A percentile compares a stretch with the other conserved stretches of the same genome.
phyloP scores from a whole-genome alignment of 2,888 invertebrate genomes.

The Brachyopa scutellaris region DNA sequence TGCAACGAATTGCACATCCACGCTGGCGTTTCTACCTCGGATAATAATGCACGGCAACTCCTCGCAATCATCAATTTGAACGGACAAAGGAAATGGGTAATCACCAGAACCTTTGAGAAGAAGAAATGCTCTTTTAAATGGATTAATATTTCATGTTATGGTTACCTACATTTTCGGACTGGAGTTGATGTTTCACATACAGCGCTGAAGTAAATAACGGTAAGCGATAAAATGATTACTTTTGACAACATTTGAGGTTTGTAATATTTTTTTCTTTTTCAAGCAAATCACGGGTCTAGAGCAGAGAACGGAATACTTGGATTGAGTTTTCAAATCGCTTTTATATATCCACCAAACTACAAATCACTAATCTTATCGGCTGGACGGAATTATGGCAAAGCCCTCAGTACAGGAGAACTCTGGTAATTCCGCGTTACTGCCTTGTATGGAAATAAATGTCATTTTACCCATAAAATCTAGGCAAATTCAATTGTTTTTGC shows the following conservation, averaged over 20 bases:
- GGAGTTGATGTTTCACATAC: slow-evolving; percentile 1
- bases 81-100: slow-evolving; percentile 74
- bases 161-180: slow-evolving; percentile 31
- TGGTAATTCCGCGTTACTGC: not conserved
- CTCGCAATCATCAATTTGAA: slow-evolving; percentile 76
- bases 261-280: not conserved
- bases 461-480: too few species aligned
- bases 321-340: not conserved
- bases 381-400: not conserved
- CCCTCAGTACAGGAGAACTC: not conserved
- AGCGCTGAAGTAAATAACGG: not conserved
- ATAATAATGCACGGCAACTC: slow-evolving; percentile 76
- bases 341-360: slow-evolving; percentile 11
- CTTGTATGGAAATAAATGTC: not conserved
- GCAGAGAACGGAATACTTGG: not conserved
- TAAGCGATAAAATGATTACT: not conserved
- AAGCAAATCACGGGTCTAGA: not conserved
- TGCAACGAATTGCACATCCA: slow-evolving; percentile 78
- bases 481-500: too few species aligned
- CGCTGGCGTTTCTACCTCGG: slow-evolving; percentile 74
- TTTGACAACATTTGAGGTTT: slow-evolving; percentile 12
- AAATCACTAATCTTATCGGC: slow-evolving; percentile 22
- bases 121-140: not conserved
- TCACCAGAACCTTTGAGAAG: slow-evolving; percentile 75
- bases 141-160: not conserved